A percentile compares a stretch with the other conserved stretches of the same genome.
Evolutionary conservation across 2,888 invertebrate species (phyloP).

Genomic region (Fragum fragum): DNA sequence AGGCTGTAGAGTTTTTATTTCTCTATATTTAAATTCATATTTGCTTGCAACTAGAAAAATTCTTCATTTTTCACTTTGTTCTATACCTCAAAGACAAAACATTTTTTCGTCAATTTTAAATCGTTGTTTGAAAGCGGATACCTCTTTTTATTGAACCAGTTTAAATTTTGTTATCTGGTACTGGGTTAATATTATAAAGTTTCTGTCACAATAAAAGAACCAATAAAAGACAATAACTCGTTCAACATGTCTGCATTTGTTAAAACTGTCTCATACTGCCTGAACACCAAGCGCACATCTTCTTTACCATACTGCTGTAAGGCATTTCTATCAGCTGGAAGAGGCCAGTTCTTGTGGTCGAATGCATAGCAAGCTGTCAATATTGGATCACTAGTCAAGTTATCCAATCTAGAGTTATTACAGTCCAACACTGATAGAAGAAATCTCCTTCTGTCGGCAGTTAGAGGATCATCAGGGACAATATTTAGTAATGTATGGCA

Average conservation of each 20-base stretch:
- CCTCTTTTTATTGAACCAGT: too few species aligned
- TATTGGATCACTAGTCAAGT: slow-evolving; percentile 8
- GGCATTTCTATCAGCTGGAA: slow-evolving; percentile 34
- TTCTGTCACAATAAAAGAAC: too few species aligned
- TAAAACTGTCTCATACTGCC: slow-evolving; percentile 10
- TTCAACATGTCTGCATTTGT: slow-evolving; percentile 42
- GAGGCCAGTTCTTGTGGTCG: slow-evolving; percentile 60
- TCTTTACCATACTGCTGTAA: slow-evolving; percentile 47
- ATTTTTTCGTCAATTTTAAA: too few species aligned
- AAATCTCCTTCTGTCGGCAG: slow-evolving; percentile 30
- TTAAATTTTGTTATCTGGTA: too few species aligned
- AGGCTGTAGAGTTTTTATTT: too few species aligned
- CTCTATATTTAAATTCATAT: too few species aligned
- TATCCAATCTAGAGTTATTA: slow-evolving; percentile 35
- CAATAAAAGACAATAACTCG: too few species aligned
- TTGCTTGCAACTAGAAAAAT: too few species aligned
- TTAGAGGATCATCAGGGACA: slow-evolving; percentile 24
- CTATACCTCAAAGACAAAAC: too few species aligned
- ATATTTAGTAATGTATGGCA: slow-evolving; percentile 31
- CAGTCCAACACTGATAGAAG: slow-evolving; percentile 40
- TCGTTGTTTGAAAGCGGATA: too few species aligned
- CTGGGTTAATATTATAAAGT: too few species aligned
- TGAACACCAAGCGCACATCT: slow-evolving; percentile 30
- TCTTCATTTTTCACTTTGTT: too few species aligned
- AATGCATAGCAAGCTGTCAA: slow-evolving; percentile 40